Evolutionary conservation across 2,113 vertebrate species (phyloP).

Genomic region (Neogobius melanostomus): DNA sequence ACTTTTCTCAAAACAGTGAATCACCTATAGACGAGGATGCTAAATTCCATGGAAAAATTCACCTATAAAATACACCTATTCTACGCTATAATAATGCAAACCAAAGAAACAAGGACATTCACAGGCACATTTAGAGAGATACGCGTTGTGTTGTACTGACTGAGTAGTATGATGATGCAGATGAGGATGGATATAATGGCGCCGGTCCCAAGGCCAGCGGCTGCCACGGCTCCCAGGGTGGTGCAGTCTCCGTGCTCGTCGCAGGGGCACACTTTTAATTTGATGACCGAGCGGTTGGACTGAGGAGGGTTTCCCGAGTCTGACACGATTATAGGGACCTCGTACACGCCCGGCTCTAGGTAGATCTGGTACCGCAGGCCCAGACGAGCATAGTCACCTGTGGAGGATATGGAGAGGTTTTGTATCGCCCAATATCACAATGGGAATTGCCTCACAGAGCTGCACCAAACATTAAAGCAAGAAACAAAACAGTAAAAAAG

Average conservation of each 20-base stretch:
- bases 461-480: no score
- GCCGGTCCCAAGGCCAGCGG: slow-evolving; percentile 89
- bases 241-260: slow-evolving; percentile 94
- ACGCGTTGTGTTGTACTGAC: slow-evolving; percentile 75
- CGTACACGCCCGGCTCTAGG: slow-evolving; percentile 90
- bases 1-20: no score
- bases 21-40: no score
- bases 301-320: slow-evolving; percentile 95
- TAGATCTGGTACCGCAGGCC: slow-evolving; percentile 84
- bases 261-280: slow-evolving; percentile 95
- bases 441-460: no score
- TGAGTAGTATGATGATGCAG: slow-evolving; percentile 91
- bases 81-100: slow-evolving; percentile 1
- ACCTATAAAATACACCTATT: no score
- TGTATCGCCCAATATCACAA: background rate
- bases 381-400: slow-evolving; percentile 91
- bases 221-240: slow-evolving; percentile 85
- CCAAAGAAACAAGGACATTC: slow-evolving; percentile 14
- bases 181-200: slow-evolving; percentile 94
- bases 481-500: no score
- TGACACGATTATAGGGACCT: slow-evolving; percentile 88
- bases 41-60: no score
- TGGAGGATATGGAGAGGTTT: background rate
- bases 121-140: background rate
- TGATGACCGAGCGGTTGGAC: slow-evolving; percentile 90